phyloP scores from a whole-genome alignment of 2,797 vertebrate genomes.

The Lateolabrax maculatus region DNA sequence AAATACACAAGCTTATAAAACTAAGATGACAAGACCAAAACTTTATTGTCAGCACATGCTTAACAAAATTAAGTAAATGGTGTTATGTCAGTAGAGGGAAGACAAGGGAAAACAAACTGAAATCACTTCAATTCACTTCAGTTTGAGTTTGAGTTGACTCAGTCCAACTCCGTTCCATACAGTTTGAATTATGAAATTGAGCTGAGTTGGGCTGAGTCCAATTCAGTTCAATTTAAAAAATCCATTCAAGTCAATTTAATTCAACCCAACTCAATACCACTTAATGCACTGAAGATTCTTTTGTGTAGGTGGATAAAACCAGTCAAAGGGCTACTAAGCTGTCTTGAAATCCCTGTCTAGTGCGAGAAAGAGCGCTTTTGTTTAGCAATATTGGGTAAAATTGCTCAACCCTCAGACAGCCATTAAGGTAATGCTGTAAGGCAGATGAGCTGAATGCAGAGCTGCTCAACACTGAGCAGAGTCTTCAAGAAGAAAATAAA shows the following conservation, averaged over 20 bases:
- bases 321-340: constrained; percentile 75
- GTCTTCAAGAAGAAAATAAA: constrained; percentile 75
- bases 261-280: constrained; percentile 72
- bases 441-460: constrained; percentile 75
- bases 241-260: constrained; percentile 71
- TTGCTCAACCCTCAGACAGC: constrained; percentile 78
- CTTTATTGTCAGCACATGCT: not conserved
- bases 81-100: constrained; percentile 5
- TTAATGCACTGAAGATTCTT: constrained; percentile 69
- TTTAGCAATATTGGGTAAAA: constrained; percentile 79
- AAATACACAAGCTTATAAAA: not conserved
- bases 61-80: constrained; percentile 3
- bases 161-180: constrained; percentile 38
- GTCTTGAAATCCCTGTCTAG: constrained; percentile 66
- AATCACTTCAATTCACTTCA: constrained; percentile 28
- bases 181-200: constrained; percentile 58
- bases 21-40: not conserved
- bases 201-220: constrained; percentile 46
- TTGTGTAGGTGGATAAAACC: constrained; percentile 77
- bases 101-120: constrained; percentile 45
- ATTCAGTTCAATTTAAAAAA: constrained; percentile 68
- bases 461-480: constrained; percentile 61
- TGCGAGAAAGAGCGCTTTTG: constrained; percentile 69
- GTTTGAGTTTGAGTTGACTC: constrained; percentile 32
- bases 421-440: constrained; percentile 82